Evolutionary conservation across 1,140 invertebrate species (phyloP).

Genomic region (Dryas iulia): DNA sequence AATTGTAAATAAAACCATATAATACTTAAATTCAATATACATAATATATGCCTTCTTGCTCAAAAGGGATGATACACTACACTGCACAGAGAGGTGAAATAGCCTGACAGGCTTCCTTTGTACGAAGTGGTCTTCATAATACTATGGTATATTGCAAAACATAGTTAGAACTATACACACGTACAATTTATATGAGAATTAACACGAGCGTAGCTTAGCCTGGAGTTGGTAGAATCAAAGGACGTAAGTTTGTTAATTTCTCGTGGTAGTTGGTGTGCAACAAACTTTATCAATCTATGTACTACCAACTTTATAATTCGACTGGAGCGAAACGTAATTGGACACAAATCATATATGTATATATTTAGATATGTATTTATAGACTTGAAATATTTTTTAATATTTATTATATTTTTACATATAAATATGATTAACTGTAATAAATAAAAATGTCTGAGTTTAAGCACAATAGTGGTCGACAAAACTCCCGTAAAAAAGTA

Average conservation of each 20-base stretch:
- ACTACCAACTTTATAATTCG: conserved; percentile 52
- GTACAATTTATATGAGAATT: conserved; percentile 5
- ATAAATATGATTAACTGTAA: too few relatives aligned
- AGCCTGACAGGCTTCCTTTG: neutral
- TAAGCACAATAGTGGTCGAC: too few relatives aligned
- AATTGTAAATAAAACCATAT: neutral
- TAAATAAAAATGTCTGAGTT: too few relatives aligned
- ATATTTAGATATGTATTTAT: neutral
- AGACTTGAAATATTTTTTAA: neutral
- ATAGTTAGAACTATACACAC: neutral
- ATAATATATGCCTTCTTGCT: too few relatives aligned
- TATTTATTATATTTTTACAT: too few relatives aligned
- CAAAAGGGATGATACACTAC: neutral
- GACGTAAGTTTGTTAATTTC: conserved; percentile 71
- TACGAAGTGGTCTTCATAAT: too few relatives aligned
- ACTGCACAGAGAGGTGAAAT: too few relatives aligned
- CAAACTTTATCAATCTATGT: conserved; percentile 68
- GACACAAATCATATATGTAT: conserved; percentile 1
- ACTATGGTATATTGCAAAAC: neutral
- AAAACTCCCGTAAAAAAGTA: too few relatives aligned
- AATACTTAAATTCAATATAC: too few relatives aligned
- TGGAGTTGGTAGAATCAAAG: conserved; percentile 25
- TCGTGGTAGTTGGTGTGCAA: conserved; percentile 56
- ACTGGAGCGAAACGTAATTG: conserved; percentile 12
- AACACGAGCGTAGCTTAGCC: neutral